These are phyloP conservation scores for Chesias legatella DNA, from an alignment of 2,888 invertebrate species.

Conservation along the genomic window DNA sequence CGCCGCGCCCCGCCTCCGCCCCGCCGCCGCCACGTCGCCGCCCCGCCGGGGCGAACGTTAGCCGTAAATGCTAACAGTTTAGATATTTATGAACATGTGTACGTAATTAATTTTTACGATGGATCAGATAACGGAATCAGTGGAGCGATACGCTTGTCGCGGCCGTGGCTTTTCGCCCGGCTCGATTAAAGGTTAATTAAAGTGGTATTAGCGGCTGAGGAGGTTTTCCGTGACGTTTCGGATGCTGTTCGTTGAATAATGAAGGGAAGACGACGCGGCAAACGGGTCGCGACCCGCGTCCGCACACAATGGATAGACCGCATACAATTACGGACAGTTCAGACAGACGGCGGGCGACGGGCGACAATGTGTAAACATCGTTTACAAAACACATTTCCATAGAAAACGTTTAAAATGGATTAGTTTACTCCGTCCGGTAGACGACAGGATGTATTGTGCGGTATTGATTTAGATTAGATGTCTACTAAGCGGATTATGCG, in stretches of 20 bases:
- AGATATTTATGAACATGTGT: slow-evolving; percentile 79
- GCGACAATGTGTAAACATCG: slow-evolving; percentile 47
- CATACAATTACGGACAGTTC: slow-evolving; percentile 29
- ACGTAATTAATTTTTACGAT: slow-evolving; percentile 79
- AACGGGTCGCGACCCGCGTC: slow-evolving; percentile 37
- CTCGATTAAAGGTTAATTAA: slow-evolving; percentile 64
- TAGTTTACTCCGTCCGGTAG: slow-evolving; percentile 28
- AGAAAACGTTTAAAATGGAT: slow-evolving; percentile 49
- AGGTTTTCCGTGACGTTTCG: slow-evolving; percentile 38
- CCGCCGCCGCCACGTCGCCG: no score
- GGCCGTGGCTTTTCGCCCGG: slow-evolving; percentile 49
- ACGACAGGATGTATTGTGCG: background rate
- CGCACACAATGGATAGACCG: slow-evolving; percentile 39
- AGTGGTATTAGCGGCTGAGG: slow-evolving; percentile 47
- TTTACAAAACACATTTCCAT: slow-evolving; percentile 46
- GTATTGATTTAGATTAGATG: background rate
- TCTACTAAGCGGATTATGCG: slow-evolving; percentile 1
- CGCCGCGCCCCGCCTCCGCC: no score
- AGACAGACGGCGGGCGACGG: slow-evolving; percentile 16
- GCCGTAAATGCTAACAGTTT: slow-evolving; percentile 71
- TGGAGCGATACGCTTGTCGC: slow-evolving; percentile 71
- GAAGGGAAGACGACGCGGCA: slow-evolving; percentile 33
- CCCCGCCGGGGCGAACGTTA: slow-evolving; percentile 58
- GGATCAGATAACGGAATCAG: slow-evolving; percentile 72
- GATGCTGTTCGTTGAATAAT: slow-evolving; percentile 38